Conservation (phyloP, 1,140 invertebrate species). For the Brachionus plicatilis region DNA sequence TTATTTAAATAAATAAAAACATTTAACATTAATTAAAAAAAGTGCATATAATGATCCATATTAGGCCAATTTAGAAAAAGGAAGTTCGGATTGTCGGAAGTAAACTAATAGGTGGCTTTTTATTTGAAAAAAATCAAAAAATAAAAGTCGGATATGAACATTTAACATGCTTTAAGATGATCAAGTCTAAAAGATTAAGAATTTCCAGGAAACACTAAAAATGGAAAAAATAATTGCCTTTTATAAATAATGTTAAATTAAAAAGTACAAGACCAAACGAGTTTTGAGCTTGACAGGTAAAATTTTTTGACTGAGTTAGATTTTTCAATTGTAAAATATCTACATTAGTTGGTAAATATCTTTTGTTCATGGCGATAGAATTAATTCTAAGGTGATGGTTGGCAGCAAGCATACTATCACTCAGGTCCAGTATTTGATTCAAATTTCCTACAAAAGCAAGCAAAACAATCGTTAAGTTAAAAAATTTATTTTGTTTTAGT, state of each 20-base stretch:
- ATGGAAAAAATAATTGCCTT: conserved; percentile 34
- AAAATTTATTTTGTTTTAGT: not conserved
- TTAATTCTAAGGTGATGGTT: not conserved
- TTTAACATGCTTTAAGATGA: not conserved
- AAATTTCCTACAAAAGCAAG: conserved; percentile 5
- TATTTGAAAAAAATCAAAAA: not conserved
- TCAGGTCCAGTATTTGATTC: not conserved
- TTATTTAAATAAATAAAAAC: not conserved
- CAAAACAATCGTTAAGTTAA: not conserved
- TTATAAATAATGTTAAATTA: conserved; percentile 26
- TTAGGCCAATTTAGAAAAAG: not conserved
- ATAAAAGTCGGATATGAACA: not conserved
- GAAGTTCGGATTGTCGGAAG: not conserved
- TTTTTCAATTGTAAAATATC: conserved; percentile 27
- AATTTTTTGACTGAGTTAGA: conserved; percentile 26
- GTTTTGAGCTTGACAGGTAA: conserved; percentile 38
- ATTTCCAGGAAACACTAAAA: not conserved
- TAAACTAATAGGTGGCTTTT: not conserved
- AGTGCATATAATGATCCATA: not conserved
- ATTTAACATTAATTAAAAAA: not conserved
- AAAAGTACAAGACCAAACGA: conserved; percentile 28
- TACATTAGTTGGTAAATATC: not conserved
- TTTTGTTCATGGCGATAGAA: not conserved
- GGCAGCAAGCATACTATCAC: not conserved
- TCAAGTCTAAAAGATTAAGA: not conserved